phyloP scores from a whole-genome alignment of 2,797 vertebrate genomes.

The Orestias chungarensis region DNA sequence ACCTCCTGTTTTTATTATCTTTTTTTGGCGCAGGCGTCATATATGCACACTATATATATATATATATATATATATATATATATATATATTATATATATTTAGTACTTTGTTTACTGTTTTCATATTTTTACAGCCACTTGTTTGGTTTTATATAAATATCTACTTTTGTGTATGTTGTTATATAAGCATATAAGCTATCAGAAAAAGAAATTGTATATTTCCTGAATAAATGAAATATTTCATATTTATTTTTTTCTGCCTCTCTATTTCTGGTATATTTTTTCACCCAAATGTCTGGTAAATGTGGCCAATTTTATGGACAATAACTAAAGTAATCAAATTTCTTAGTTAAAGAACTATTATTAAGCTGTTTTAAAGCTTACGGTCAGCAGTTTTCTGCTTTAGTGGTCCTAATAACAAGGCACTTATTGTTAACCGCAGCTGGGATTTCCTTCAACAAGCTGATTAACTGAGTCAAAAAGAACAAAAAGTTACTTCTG shows the following conservation, averaged over 20 bases:
- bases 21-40: conserved; percentile 96
- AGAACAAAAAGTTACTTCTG: neutral
- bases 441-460: conserved; percentile 19
- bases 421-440: conserved; percentile 21
- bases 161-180: conserved; percentile 87
- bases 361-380: neutral
- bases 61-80: conserved; percentile 60
- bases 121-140: conserved; percentile 86
- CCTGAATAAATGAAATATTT: conserved; percentile 85
- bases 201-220: conserved; percentile 89
- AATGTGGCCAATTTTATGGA: conserved; percentile 40
- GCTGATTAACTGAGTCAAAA: conserved; percentile 29
- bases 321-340: no score
- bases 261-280: neutral
- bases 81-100: conserved; percentile 44
- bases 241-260: conserved; percentile 60
- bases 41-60: conserved; percentile 84
- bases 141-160: conserved; percentile 69
- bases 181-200: conserved; percentile 89
- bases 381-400: neutral
- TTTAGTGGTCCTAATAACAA: conserved; percentile 17
- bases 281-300: neutral
- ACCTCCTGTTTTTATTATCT: conserved; percentile 29
- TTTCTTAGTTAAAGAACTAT: neutral
- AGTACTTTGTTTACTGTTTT: conserved; percentile 86